Base-by-base conservation (phyloP, 1,140 invertebrate genomes). In the Trissolcus basalis region DNA sequence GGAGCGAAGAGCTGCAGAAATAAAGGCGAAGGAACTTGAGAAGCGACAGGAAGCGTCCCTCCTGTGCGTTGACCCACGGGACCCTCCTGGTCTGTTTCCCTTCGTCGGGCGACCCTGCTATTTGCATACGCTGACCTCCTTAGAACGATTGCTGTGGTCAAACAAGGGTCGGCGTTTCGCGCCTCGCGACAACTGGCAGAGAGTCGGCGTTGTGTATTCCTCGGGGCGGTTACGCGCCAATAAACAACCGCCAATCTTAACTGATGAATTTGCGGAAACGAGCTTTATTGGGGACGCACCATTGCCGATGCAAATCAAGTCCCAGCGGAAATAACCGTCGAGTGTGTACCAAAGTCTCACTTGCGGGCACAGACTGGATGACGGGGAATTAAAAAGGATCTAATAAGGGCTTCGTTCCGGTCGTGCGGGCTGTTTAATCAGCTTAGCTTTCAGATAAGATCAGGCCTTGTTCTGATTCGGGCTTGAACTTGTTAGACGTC, bases 41-140 rank as follows among this genome's bases (percentile, higher is more conserved):
- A 60, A 27, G 44, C 36, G 44, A 58, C 12, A 15, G 35, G 50
- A 63, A 53, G 36, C 19, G 35, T 65, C 65, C 55, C 56, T 68
- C 71, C 55, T 80, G 82, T 81, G 72, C 82, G 81, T 84, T 84
- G 81, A 83, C 81, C 82, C 80, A 71, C 71, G 78, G 81, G 82
- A 83, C 81, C 80, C 81, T 83, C 79, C 64, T 60, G 45, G 16
- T 60, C 48, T 33, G 41, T 35, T 58, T 32, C 35, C 44, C 32
- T 55, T 60, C 39, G 50, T 32, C 13, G 36, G 39, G 36, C 80
- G 77, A 83, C 78, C 81, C 75, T 76, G 76, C 32, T 85, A 84
- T 84, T 85, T 85, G 83, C 83, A 81, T 84, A 81, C 70, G 79
- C 78, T 83, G 82, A 84, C 81, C 82, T 82, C 80, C 79, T 85